Conservation (phyloP, 2,113 vertebrate species). For the human (Homo sapiens) region GRCh38 chr15:76152001-76152500, state of each 20-base stretch:
- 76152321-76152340: background rate
- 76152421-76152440: background rate
- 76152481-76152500: background rate
- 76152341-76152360: background rate
- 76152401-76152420: background rate
- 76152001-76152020: background rate
- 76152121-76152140: background rate
- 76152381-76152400: no score
- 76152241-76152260: background rate
- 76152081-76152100: background rate
- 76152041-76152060: background rate
- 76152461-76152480: accelerated
- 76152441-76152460: background rate
- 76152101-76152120: no score
- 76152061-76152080: background rate
- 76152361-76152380: background rate
- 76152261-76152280: background rate
- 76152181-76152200: background rate
- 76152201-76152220: background rate
- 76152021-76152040: background rate
- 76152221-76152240: background rate
- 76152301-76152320: background rate
- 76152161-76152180: background rate
- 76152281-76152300: background rate
- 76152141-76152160: background rate